A percentile compares a stretch with the other conserved stretches of the same genome.
Conservation (phyloP, 2,797 vertebrate species). For the Eleutherodactylus coqui region DNA sequence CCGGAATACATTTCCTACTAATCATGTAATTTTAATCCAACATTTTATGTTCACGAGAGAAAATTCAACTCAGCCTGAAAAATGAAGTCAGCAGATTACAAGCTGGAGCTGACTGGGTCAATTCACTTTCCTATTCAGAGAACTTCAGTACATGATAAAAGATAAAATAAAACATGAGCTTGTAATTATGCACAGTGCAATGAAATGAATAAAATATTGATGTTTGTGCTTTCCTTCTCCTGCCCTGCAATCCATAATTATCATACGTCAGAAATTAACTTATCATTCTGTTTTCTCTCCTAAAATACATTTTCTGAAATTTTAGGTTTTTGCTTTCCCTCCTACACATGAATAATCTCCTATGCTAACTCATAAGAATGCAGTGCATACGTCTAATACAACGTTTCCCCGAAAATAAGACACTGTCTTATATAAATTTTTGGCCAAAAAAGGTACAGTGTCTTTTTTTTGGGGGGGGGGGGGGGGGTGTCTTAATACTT, state of each 20-base stretch:
- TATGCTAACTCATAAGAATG: too few species aligned
- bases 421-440: too few species aligned
- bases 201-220: conserved; percentile 39
- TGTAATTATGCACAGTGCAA: conserved; percentile 24
- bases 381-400: too few species aligned
- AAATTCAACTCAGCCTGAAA: conserved; percentile 16
- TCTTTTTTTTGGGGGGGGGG: too few species aligned
- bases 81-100: conserved; percentile 37
- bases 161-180: conserved; percentile 43
- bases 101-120: conserved; percentile 18
- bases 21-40: conserved; percentile 26
- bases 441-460: too few species aligned
- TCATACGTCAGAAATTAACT: background rate
- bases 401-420: too few species aligned
- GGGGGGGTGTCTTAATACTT: too few species aligned
- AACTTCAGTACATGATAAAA: conserved; percentile 33
- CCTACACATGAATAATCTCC: background rate
- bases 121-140: conserved; percentile 20
- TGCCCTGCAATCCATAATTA: conserved; percentile 22
- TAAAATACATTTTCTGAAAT: background rate
- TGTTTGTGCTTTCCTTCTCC: conserved; percentile 25
- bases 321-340: background rate
- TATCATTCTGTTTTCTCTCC: background rate
- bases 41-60: conserved; percentile 37
- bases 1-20: background rate